A percentile compares a stretch with the other conserved stretches of the same genome.
phyloP scores from a whole-genome alignment of 2,888 invertebrate genomes.

The Tipula confusa region DNA sequence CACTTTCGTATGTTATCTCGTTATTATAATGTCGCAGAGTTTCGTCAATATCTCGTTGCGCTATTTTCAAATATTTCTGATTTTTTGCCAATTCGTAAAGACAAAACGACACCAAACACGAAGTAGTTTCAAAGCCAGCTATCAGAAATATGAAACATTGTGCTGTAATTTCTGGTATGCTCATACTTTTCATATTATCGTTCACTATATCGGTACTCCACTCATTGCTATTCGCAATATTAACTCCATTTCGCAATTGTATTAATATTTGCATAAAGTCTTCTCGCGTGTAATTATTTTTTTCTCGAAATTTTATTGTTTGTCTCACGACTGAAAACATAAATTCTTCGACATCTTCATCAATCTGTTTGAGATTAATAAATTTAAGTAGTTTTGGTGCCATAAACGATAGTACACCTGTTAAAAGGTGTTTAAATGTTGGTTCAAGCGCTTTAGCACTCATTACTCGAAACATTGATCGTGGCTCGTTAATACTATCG shows the following conservation, averaged over 20 bases:
- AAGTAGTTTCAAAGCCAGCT: neutral
- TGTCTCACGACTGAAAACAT: conserved; percentile 42
- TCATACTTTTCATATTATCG: neutral
- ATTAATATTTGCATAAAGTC: conserved; percentile 45
- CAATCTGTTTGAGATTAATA: conserved; percentile 36
- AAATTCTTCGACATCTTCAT: conserved; percentile 40
- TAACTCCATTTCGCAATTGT: conserved; percentile 40
- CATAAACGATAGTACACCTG: neutral
- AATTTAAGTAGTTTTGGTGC: neutral
- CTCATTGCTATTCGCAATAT: conserved; percentile 33
- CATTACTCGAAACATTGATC: conserved; percentile 40
- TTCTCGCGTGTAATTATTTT: conserved; percentile 40
- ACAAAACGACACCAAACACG: conserved; percentile 26
- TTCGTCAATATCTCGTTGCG: neutral
- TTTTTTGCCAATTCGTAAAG: conserved; percentile 30
- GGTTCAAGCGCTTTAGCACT: conserved; percentile 41
- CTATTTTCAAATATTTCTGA: neutral
- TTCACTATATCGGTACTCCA: conserved; percentile 32
- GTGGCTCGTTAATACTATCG: conserved; percentile 39
- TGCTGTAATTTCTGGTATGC: neutral
- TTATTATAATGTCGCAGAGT: neutral
- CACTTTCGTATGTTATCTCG: neutral
- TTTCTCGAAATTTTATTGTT: conserved; percentile 42
- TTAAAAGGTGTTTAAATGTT: neutral
- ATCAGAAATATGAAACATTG: conserved; percentile 21